Evolutionary conservation across 1,140 invertebrate species (phyloP), one percentile per base, ranked within the genome.

Genomic region (Pissodes strobi): DNA sequence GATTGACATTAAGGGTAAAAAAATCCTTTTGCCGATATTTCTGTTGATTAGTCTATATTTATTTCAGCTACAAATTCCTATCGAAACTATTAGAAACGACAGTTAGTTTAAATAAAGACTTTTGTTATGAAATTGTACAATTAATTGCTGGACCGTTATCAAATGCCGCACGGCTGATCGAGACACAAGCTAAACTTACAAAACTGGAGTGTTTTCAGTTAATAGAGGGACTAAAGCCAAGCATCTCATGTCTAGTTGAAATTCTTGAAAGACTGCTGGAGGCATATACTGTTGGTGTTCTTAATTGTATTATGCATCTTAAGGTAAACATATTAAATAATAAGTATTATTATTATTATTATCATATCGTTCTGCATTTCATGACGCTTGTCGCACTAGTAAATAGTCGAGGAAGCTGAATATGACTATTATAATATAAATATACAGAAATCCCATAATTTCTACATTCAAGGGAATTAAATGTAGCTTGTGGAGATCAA

Each of bases 231-330:
- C 17, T 62, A 18, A 52, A 45, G 22, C 23, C 60, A 1, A 53
- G 37, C 17, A 27, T 46, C 18, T 13, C n/a, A 22, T 62, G 48
- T 17, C n/a, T 62, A 12, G 12, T 53, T 2, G 25, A 62, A 30
- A 53, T 62, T 34, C 18, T 53, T 13, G 60, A 62, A 62, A 23
- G 25, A 45, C 22, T 62, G 27, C 30, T 62, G 18, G 18, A 53
- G 34, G 19, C 30, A 8, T 53, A 53, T 18, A 62, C 17, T 45
- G 22, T n/a, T 12, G 25, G 13, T n/a, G 60, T 53, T 27, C 27
- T 61, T 9, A 12, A 43, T 17, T 51, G 19, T 22, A 21, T 52
- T 2, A 52, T 41, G 12, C 27, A 41, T 21, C 22, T 39, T 5
- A 51, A 51, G 38, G 30, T 61, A 61, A 23, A 56, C n/a, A n/a